Evolutionary conservation across 2,113 vertebrate genomes (phyloP).

Genomic region (Agapornis roseicollis): DNA sequence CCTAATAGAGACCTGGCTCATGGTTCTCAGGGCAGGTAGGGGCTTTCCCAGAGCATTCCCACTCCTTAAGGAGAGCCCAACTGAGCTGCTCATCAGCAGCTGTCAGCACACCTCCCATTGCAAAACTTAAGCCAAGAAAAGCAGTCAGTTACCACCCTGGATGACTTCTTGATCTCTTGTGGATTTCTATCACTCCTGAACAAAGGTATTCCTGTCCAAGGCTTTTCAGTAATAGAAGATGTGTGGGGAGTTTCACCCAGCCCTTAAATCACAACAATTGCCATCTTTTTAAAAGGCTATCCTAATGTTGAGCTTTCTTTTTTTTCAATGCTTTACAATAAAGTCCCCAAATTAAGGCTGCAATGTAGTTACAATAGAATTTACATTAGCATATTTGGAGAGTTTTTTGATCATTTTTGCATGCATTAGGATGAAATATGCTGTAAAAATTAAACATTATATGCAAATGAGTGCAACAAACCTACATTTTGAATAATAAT

Average conservation of each 20-base stretch:
- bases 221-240: conserved; percentile 23
- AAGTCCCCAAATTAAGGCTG: conserved; percentile 60
- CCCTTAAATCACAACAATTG: conserved; percentile 50
- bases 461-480: conserved; percentile 74
- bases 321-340: conserved; percentile 69
- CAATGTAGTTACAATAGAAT: conserved; percentile 63
- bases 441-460: conserved; percentile 77
- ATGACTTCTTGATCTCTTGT: not conserved
- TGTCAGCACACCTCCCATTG: not conserved
- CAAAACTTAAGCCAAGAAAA: not conserved
- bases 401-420: conserved; percentile 73
- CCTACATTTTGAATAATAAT: conserved; percentile 72
- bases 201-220: not conserved
- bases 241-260: conserved; percentile 5
- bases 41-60: not conserved
- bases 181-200: not conserved
- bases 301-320: conserved; percentile 55
- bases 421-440: conserved; percentile 74
- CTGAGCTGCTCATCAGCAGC: not conserved
- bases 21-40: not conserved
- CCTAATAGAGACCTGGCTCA: not conserved
- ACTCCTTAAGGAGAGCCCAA: not conserved
- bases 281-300: conserved; percentile 65
- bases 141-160: not conserved
- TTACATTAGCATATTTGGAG: conserved; percentile 74